A percentile compares a stretch with the other conserved stretches of the same genome.
phyloP scores from a whole-genome alignment of 2,888 invertebrate genomes.

The Erannis defoliaria region DNA sequence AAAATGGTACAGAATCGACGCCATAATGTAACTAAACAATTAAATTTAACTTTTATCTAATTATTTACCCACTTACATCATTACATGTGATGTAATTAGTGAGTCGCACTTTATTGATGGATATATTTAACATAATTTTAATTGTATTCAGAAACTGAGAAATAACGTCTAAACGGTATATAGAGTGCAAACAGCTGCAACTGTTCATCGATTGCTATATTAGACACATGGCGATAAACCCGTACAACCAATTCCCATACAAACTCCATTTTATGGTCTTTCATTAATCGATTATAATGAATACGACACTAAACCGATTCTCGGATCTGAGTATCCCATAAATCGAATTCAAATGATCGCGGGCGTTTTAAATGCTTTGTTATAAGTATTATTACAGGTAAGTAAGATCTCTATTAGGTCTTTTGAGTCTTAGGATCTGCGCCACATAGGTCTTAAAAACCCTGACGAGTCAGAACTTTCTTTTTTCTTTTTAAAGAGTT shows the following conservation, averaged over 20 bases:
- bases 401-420: too few relatives aligned
- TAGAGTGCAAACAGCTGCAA: background rate
- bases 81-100: too few relatives aligned
- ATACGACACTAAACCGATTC: conserved; percentile 47
- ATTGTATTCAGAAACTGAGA: background rate
- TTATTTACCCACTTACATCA: too few relatives aligned
- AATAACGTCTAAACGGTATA: background rate
- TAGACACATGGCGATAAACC: conserved; percentile 35
- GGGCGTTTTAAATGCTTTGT: conserved; percentile 11
- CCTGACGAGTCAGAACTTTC: too few relatives aligned
- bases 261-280: conserved; percentile 51
- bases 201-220: conserved; percentile 3
- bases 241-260: conserved; percentile 43
- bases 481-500: too few relatives aligned
- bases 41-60: too few relatives aligned
- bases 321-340: conserved; percentile 36
- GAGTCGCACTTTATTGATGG: too few relatives aligned
- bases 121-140: background rate
- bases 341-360: conserved; percentile 30
- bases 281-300: conserved; percentile 50
- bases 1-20: too few relatives aligned
- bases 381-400: background rate
- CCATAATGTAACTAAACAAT: too few relatives aligned
- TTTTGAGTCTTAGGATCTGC: too few relatives aligned
- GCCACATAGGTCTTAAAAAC: too few relatives aligned